Conservation (phyloP, 2,113 vertebrate species). For the Callithrix jacchus region DNA sequence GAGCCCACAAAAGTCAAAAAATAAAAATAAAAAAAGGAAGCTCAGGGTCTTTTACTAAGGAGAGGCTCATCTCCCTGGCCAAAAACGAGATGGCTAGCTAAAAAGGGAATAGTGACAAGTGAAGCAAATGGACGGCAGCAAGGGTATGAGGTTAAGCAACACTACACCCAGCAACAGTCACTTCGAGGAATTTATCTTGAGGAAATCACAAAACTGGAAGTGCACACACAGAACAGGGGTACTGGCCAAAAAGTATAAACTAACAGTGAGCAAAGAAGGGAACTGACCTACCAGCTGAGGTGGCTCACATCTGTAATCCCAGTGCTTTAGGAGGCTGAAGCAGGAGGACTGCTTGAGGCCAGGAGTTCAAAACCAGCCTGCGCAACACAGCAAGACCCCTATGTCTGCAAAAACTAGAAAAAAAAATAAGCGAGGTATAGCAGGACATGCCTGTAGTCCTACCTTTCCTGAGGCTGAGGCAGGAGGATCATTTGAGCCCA, state of each 20-base stretch:
- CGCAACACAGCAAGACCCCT: no score
- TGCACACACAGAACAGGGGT: not conserved
- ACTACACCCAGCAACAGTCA: not conserved
- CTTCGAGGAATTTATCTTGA: not conserved
- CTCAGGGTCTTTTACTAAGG: not conserved
- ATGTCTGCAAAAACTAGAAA: no score
- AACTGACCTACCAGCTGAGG: not conserved
- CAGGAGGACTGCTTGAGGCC: no score
- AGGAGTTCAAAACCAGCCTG: no score
- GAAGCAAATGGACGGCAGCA: not conserved
- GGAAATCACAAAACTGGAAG: not conserved
- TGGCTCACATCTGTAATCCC: no score
- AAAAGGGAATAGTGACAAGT: not conserved
- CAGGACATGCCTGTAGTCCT: no score
- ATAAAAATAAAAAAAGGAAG: not conserved
- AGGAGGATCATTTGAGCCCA: no score
- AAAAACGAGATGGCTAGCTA: not conserved
- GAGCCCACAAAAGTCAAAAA: not conserved
- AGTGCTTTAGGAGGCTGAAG: no score
- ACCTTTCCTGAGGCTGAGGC: no score
- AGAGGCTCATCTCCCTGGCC: not conserved
- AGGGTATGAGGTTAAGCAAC: not conserved
- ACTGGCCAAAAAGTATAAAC: not conserved
- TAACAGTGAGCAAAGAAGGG: not conserved
- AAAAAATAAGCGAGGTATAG: no score